phyloP scores from a whole-genome alignment of 1,140 invertebrate genomes.

The Scaptomyza montana region DNA sequence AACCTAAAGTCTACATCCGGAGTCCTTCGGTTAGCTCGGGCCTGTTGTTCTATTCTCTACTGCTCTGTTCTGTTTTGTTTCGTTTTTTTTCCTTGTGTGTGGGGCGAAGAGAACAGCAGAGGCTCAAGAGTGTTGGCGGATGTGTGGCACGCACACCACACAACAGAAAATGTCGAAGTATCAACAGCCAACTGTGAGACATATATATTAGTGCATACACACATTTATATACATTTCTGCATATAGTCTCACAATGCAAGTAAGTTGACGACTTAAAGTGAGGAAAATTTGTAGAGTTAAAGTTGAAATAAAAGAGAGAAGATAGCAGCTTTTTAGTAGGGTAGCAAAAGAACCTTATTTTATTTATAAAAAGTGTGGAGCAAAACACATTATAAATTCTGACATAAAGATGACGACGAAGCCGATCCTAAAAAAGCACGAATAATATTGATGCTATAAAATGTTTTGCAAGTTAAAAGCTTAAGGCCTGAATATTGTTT shows the following conservation, averaged over 20 bases:
- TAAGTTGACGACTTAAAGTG: neutral
- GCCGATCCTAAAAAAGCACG: too few species aligned
- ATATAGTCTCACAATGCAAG: neutral
- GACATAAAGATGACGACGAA: too few species aligned
- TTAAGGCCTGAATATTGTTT: too few species aligned
- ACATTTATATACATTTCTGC: neutral
- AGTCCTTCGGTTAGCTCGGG: conserved; percentile 24
- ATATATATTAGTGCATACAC: neutral
- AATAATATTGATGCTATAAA: too few species aligned
- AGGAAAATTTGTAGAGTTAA: neutral
- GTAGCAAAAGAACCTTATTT: too few species aligned
- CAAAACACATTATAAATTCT: too few species aligned
- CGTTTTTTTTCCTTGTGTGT: conserved; percentile 52
- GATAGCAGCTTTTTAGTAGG: neutral
- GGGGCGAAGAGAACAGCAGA: conserved; percentile 19
- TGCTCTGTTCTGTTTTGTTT: conserved; percentile 22
- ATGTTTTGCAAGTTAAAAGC: too few species aligned
- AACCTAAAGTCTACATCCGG: neutral
- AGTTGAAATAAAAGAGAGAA: conserved; percentile 3
- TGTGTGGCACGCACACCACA: conserved; percentile 16
- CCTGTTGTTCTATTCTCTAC: conserved; percentile 1
- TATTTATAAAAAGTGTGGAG: too few species aligned
- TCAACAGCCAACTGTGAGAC: conserved; percentile 35
- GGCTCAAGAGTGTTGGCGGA: conserved; percentile 32
- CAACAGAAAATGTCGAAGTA: conserved; percentile 24